These are phyloP conservation scores for Drosophila limbata DNA, from an alignment of 2,888 invertebrate species.

Conservation along the genomic window DNA sequence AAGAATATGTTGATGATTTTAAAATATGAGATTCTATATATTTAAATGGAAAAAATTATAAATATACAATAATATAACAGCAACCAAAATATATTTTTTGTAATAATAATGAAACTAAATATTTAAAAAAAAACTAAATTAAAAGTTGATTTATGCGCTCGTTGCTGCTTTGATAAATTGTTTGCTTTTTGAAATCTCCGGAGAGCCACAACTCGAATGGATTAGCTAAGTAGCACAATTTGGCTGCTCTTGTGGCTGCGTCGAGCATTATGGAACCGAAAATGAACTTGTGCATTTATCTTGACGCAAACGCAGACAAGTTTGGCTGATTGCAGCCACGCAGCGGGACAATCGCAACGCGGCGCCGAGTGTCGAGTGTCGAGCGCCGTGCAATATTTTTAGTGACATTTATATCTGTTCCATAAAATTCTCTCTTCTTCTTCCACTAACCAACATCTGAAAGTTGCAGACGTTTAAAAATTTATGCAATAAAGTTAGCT, in stretches of 20 bases:
- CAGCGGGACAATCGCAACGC: conserved; percentile 50
- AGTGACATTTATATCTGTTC: conserved; percentile 77
- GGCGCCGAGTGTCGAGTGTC: neutral
- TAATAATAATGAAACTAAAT: neutral
- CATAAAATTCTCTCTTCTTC: neutral
- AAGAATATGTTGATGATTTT: too few species aligned
- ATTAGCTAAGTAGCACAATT: conserved; percentile 30
- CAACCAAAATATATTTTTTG: too few species aligned
- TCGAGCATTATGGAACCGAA: conserved; percentile 60
- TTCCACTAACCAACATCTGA: neutral
- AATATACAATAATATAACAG: too few species aligned
- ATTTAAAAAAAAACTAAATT: neutral
- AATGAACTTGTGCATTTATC: conserved; percentile 82
- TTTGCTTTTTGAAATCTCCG: neutral
- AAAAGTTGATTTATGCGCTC: neutral
- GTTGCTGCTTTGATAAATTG: conserved; percentile 8
- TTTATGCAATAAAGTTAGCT: conserved; percentile 77
- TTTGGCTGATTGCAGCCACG: conserved; percentile 75
- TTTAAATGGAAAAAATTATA: too few species aligned
- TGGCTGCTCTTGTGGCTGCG: conserved; percentile 9
- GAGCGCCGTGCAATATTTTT: conserved; percentile 69
- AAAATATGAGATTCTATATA: too few species aligned
- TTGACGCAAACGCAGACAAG: conserved; percentile 68
- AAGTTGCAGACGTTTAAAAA: conserved; percentile 70
- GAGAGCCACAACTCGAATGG: neutral